Conservation (phyloP, 2,888 invertebrate genomes). For the Coecobrya sp. region DNA sequence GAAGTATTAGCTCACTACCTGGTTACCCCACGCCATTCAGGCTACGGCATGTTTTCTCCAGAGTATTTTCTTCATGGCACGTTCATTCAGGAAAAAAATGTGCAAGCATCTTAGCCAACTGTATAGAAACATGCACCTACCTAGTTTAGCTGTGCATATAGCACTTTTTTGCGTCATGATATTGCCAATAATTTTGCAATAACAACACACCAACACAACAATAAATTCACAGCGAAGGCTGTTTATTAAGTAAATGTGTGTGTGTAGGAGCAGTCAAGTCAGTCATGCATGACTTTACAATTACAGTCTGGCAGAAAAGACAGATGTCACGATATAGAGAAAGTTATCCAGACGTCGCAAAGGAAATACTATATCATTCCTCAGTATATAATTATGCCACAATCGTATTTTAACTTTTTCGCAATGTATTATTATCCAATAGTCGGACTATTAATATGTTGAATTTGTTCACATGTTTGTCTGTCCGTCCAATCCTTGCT, state of each 20-base stretch:
- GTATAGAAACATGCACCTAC: background rate
- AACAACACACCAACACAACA: background rate
- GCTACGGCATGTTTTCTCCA: background rate
- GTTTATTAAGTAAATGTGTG: background rate
- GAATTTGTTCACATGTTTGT: too few relatives aligned
- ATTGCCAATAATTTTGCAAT: slow-evolving; percentile 4
- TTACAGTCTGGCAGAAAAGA: background rate
- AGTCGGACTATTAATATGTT: too few relatives aligned
- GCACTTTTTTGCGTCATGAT: background rate
- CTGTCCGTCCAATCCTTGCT: too few relatives aligned
- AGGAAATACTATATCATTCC: background rate
- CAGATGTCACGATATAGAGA: background rate
- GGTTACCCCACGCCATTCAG: background rate
- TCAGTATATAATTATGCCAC: background rate
- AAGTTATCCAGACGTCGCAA: background rate
- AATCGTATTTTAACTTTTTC: background rate
- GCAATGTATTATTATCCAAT: too few relatives aligned
- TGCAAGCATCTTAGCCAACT: background rate
- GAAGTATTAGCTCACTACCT: slow-evolving; percentile 1
- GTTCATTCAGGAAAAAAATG: background rate
- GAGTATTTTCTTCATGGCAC: background rate
- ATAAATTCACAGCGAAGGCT: slow-evolving; percentile 16
- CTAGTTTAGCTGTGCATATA: background rate
- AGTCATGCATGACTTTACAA: background rate
- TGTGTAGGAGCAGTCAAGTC: background rate